phyloP scores from a whole-genome alignment of 2,888 invertebrate genomes.

The Azorinus chamasolen region DNA sequence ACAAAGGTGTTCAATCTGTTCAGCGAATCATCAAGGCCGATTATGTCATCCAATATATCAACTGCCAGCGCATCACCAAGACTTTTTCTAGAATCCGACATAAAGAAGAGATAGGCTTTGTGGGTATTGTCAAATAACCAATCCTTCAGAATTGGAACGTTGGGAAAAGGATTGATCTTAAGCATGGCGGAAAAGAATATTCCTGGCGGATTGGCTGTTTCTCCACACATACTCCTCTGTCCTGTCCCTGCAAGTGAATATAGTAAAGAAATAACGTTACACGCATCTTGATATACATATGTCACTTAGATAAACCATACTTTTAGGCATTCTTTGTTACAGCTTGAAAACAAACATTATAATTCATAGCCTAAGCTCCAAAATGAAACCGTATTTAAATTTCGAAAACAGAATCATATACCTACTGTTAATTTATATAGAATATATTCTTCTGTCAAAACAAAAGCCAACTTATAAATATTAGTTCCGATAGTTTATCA shows the following conservation, averaged over 20 bases:
- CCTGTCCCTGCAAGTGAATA: conserved; percentile 30
- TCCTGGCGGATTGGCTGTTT: conserved; percentile 60
- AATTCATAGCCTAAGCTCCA: too few species aligned
- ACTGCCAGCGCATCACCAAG: conserved; percentile 9
- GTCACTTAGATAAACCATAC: neutral
- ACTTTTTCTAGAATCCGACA: conserved; percentile 29
- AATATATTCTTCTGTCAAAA: too few species aligned
- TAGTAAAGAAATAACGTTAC: neutral
- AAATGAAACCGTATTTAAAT: too few species aligned
- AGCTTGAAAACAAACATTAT: too few species aligned
- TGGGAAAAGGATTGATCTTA: conserved; percentile 46
- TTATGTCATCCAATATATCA: conserved; percentile 29
- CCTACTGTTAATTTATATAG: too few species aligned
- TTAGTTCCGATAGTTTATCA: neutral
- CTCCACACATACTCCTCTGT: conserved; percentile 57
- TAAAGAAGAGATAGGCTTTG: conserved; percentile 44
- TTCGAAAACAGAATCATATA: too few species aligned
- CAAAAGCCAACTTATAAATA: too few species aligned
- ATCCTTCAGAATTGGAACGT: conserved; percentile 54
- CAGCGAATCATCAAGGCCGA: conserved; percentile 22
- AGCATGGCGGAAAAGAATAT: conserved; percentile 45
- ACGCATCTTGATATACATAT: neutral
- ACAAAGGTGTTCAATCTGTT: conserved; percentile 8
- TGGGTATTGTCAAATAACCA: conserved; percentile 28
- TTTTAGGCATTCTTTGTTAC: too few species aligned